A percentile compares a stretch with the other conserved stretches of the same genome.
Conservation (phyloP, 2,888 invertebrate genomes). For the Anthophora plumipes region DNA sequence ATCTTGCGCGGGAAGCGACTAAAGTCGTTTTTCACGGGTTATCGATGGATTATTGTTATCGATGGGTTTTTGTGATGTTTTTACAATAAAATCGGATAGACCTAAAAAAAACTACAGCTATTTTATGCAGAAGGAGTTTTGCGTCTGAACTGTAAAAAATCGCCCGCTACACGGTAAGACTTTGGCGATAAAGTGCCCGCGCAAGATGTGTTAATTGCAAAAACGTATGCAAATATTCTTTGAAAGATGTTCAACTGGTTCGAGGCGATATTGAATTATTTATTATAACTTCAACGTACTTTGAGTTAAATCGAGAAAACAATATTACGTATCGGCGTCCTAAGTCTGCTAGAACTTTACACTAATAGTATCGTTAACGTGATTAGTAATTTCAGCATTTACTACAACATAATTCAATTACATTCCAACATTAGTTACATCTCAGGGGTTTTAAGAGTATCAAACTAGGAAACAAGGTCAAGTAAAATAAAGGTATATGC, state of each 20-base stretch:
- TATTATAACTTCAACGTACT: background rate
- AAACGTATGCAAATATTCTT: background rate
- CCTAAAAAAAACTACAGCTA: too few species aligned
- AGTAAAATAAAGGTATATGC: background rate
- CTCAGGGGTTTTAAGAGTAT: background rate
- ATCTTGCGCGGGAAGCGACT: too few species aligned
- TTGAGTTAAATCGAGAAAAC: background rate
- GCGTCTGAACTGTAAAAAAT: too few species aligned
- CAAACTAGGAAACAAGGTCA: slow-evolving; percentile 5
- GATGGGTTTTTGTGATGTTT: too few species aligned
- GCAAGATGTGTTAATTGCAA: too few species aligned
- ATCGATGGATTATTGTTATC: too few species aligned
- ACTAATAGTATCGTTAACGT: slow-evolving; percentile 13
- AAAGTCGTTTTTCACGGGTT: too few species aligned
- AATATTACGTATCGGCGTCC: background rate
- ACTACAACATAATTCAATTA: slow-evolving; percentile 17
- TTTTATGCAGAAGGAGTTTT: too few species aligned
- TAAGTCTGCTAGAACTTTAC: slow-evolving; percentile 4
- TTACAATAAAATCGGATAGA: too few species aligned
- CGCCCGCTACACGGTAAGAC: too few species aligned
- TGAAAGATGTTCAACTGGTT: background rate
- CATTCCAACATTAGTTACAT: background rate
- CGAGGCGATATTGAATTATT: background rate
- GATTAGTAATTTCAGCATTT: slow-evolving; percentile 20
- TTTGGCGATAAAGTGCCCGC: too few species aligned